These are phyloP conservation scores for Hestina assimilis DNA, from an alignment of 1,140 invertebrate species.

Conservation along the genomic window DNA sequence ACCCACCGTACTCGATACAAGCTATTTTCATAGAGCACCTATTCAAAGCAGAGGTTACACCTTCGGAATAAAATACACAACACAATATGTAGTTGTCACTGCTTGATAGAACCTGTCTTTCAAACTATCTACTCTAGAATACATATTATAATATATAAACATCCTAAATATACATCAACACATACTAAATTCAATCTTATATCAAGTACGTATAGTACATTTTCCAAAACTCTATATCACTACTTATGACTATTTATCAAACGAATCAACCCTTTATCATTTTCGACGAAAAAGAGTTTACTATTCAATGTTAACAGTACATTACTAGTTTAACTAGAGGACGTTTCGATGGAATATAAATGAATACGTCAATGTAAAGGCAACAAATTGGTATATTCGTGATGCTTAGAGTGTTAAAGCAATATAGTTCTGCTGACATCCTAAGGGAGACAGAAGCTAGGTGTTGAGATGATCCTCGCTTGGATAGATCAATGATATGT, in stretches of 20 bases:
- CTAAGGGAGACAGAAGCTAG: slow-evolving; percentile 48
- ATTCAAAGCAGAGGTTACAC: slow-evolving; percentile 63
- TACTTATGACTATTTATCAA: not conserved
- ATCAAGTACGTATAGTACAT: not conserved
- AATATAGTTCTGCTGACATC: slow-evolving; percentile 25
- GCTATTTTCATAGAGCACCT: slow-evolving; percentile 53
- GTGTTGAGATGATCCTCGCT: slow-evolving; percentile 62
- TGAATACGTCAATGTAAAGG: slow-evolving; percentile 11
- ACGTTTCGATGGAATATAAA: not conserved
- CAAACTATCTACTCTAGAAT: slow-evolving; percentile 60
- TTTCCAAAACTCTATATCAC: not conserved
- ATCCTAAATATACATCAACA: not conserved
- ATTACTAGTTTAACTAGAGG: not conserved
- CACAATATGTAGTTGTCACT: slow-evolving; percentile 74
- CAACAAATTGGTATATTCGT: not conserved
- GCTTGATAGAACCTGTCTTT: slow-evolving; percentile 74
- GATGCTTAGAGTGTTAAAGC: not conserved
- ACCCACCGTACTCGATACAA: slow-evolving; percentile 26
- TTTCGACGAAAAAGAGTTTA: not conserved
- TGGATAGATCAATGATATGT: slow-evolving; percentile 71
- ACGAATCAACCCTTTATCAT: not conserved
- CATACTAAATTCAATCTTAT: slow-evolving; percentile 31
- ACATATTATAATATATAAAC: slow-evolving; percentile 11
- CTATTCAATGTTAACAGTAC: not conserved
- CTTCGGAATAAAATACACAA: slow-evolving; percentile 66